Conservation (phyloP, 1,140 invertebrate genomes). For the Vanessa tameamea region DNA sequence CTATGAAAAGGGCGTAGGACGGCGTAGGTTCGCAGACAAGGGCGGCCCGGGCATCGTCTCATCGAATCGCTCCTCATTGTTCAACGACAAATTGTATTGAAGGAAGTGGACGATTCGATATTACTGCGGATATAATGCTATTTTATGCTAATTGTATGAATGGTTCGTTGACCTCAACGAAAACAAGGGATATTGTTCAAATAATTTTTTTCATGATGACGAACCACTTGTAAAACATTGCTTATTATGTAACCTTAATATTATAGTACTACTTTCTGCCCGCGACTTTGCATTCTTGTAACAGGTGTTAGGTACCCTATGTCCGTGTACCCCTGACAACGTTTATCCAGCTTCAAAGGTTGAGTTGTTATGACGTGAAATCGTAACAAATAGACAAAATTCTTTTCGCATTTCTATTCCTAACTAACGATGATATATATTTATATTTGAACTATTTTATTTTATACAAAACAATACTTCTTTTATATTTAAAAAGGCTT, state of each 20-base stretch:
- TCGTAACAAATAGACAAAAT: too few relatives aligned
- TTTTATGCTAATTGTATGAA: constrained; percentile 3
- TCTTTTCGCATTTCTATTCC: too few relatives aligned
- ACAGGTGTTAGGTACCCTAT: too few relatives aligned
- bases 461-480: background rate
- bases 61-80: constrained; percentile 2
- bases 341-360: too few relatives aligned
- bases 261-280: too few relatives aligned
- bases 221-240: too few relatives aligned
- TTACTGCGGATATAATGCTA: background rate
- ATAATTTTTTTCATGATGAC: background rate
- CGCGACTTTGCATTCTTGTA: too few relatives aligned
- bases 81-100: constrained; percentile 16
- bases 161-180: background rate
- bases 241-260: too few relatives aligned
- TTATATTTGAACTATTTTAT: background rate
- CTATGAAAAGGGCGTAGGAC: constrained; percentile 27
- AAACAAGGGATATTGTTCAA: background rate
- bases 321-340: too few relatives aligned
- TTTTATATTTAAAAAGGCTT: background rate
- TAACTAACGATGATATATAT: too few relatives aligned
- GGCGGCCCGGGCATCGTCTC: constrained; percentile 18
- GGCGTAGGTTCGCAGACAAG: constrained; percentile 16
- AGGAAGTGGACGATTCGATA: constrained; percentile 5
- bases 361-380: too few relatives aligned